Evolutionary conservation across 2,113 vertebrate genomes (phyloP).

Genomic region (Crotalus helleri): DNA sequence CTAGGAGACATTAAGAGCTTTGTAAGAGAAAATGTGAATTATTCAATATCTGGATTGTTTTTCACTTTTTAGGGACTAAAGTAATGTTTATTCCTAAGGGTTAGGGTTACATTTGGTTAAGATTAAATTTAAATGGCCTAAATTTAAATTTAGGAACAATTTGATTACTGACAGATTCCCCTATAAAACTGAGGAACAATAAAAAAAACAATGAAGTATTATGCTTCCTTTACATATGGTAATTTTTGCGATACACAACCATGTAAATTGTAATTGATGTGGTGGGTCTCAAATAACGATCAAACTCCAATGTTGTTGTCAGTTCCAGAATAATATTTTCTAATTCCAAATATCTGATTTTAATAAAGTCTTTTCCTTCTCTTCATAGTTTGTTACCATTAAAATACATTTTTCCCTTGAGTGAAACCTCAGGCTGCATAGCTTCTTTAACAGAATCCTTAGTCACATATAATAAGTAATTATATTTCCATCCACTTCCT

Average conservation of each 20-base stretch:
- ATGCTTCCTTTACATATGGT: neutral
- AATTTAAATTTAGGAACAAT: neutral
- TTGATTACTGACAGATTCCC: neutral
- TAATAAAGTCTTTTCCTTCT: neutral
- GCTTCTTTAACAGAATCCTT: constrained; percentile 5
- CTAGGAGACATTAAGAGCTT: neutral
- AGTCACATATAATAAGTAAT: constrained; percentile 6
- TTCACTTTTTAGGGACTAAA: neutral
- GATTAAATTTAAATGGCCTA: neutral
- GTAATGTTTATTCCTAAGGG: neutral
- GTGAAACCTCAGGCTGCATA: neutral
- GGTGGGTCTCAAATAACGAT: neutral
- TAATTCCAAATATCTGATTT: neutral
- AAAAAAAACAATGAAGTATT: neutral
- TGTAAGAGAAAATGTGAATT: neutral
- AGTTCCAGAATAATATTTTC: neutral
- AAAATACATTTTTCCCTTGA: constrained; percentile 5
- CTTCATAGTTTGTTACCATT: neutral
- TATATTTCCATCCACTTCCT: neutral
- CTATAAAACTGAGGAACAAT: neutral
- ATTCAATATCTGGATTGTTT: neutral
- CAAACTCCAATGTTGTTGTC: neutral
- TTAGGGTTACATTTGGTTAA: neutral
- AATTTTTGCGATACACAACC: neutral
- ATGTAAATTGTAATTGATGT: neutral